Evolutionary conservation across 2,797 vertebrate genomes (phyloP), one percentile per base, ranked within the genome.

Genomic region (Takifugu ocellatus): DNA sequence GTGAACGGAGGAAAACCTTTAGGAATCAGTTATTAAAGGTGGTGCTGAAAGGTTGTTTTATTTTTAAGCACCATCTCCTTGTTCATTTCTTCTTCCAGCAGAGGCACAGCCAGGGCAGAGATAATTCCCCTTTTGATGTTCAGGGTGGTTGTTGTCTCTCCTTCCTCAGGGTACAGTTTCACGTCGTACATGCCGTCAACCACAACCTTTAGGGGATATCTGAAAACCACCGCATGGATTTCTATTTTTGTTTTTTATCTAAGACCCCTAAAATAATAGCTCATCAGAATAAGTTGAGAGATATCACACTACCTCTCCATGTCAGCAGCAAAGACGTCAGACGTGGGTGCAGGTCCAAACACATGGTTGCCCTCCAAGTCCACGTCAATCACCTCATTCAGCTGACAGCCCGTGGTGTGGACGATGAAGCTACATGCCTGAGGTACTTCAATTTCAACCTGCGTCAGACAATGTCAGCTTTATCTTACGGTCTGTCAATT

Each of bases 61-160:
- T 2, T 29, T 31, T 17, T 6, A 11, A 5, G 7, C 11, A 51
- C 92, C 90, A 91, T 89, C 43, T 62, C 67, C 50, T 70, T 87
- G 63, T 87, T 90, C 53, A 62, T 81, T 6, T 91, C 80, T 42
- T 91, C 86, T 43, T 92, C 86, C 74, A 94, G 79, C 33, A 84
- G 74, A 70, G 96, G 95, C 54, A 92, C 92, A 64, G 94, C 88
- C 25, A 99, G 84, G 26, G 93, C 89, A 39, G 97, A 96, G 68
- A 99, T 80, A 60, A 99, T 95, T 25, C 97, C 97, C 68, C 96
- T 94, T 86, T 99, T 99, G 82, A 99, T 85, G 86, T 99, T 99
- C 67, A 99, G 81, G 64, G 94, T 91, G 51, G 93, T 93, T 26
- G 79, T 82, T 15, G 93, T 85, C 72, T 99, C 97, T 25, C 88